Percentiles rank a stretch among this genome's conserved stretches.
phyloP scores from a whole-genome alignment of 2,888 invertebrate species.

The Drosophila algonquin region DNA sequence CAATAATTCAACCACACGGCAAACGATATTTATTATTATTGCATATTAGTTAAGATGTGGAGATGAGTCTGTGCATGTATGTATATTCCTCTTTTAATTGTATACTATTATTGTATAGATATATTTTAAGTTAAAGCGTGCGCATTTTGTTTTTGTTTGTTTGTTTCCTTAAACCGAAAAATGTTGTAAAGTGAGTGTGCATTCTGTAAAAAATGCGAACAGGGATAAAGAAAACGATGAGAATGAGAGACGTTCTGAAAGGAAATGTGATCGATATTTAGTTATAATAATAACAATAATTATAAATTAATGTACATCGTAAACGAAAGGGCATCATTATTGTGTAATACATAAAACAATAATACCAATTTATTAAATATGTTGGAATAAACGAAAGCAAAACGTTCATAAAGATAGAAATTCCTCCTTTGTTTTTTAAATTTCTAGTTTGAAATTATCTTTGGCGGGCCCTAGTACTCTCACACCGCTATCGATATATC shows the following conservation, averaged over 20 bases:
- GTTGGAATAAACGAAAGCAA: constrained; percentile 36
- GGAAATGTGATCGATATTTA: constrained; percentile 83
- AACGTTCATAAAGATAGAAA: constrained; percentile 9
- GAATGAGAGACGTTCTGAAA: constrained; percentile 74
- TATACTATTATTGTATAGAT: constrained; percentile 29
- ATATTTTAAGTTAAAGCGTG: constrained; percentile 24
- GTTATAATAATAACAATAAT: constrained; percentile 64
- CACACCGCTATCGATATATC: neutral
- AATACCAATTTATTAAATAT: constrained; percentile 50
- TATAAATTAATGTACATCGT: constrained; percentile 52
- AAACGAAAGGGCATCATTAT: constrained; percentile 59
- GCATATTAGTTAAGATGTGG: constrained; percentile 24
- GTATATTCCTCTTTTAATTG: constrained; percentile 31
- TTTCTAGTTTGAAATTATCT: neutral
- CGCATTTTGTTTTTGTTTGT: constrained; percentile 20
- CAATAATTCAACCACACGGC: constrained; percentile 16
- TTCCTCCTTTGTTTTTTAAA: neutral
- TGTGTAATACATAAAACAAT: constrained; percentile 68
- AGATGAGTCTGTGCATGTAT: constrained; percentile 21
- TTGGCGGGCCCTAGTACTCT: neutral
- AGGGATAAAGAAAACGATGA: constrained; percentile 53
- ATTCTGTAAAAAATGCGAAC: constrained; percentile 40
- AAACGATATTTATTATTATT: constrained; percentile 27
- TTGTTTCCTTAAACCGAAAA: constrained; percentile 17
- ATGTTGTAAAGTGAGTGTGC: constrained; percentile 9